These are phyloP conservation scores for Lepeophtheirus nordmannii DNA, from an alignment of 2,888 invertebrate species.

Conservation along the genomic window DNA sequence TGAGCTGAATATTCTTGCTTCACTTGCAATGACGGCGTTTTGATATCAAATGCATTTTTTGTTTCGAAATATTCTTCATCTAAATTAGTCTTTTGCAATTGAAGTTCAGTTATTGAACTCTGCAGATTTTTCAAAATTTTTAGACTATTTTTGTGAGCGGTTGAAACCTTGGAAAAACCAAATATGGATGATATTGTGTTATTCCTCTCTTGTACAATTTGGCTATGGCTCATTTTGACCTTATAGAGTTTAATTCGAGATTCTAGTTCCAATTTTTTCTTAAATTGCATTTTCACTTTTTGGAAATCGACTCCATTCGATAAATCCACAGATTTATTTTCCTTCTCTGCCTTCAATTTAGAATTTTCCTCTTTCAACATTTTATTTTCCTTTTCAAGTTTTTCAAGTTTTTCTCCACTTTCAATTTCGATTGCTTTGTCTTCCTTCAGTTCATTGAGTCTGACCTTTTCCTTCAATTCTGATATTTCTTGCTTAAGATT, in stretches of 20 bases:
- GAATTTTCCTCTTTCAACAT: not conserved
- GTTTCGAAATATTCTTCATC: not conserved
- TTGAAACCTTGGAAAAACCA: not conserved
- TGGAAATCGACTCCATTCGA: not conserved
- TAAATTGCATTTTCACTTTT: not conserved
- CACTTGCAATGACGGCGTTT: not conserved
- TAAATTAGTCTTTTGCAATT: not conserved
- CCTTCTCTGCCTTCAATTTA: not conserved
- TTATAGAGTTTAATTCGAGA: not conserved
- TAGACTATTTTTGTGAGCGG: not conserved
- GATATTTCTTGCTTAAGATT: constrained; percentile 44
- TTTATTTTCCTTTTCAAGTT: not conserved
- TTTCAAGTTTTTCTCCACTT: not conserved
- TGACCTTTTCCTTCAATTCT: constrained; percentile 39
- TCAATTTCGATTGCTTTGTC: not conserved
- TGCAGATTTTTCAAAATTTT: not conserved
- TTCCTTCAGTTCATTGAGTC: not conserved
- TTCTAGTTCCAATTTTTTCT: not conserved
- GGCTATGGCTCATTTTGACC: not conserved
- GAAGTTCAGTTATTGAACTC: not conserved
- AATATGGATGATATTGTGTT: not conserved
- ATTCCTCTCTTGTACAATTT: not conserved
- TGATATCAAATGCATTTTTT: not conserved
- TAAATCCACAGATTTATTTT: not conserved
- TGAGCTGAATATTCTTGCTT: not conserved